Evolutionary conservation across 2,797 vertebrate species (phyloP), one percentile per base, ranked within the genome.

Genomic region (Crypturellus tataupa): DNA sequence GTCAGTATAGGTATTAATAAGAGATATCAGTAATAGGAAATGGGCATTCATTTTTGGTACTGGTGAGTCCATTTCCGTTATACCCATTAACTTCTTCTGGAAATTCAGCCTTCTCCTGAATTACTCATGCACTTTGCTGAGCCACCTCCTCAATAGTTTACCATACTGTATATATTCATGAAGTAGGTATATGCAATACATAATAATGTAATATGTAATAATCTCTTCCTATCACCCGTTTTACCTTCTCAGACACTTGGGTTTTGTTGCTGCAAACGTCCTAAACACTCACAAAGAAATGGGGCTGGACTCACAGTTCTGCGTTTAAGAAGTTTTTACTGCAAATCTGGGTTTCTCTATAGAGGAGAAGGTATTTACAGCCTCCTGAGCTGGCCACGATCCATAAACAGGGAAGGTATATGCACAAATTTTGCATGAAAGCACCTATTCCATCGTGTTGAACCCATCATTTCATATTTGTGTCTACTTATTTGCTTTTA

Each of bases 1-100:
- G 47, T 59, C 91, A 82, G 82, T 0, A 29, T 7, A 23, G 60
- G 60, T 70, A 80, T 93, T 81, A 94, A 84, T 89, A 40, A 89
- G 72, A 40, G 9, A 79, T 31, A 63, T 40, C 12, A 88, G 56
- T 5, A 46, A 76, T 59, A 94, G 82, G 91, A 95, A 96, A 95
- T 79, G 15, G 5, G 39, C 12, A 60, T 76, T 76, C 44, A 23
- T 33, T 70, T 29, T 64, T 56, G 67, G 62, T 78, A 76, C 72
- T 83, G 72, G 10, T 72, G 87, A 95, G 76, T 20, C 76, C 58
- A 83, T 87, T 94, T 93, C 81, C 2, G 0, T 33, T 40, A 51
- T 60, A 21, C 29, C 71, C n/a, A 42, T 85, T 31, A 78, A 10
- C 23, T 87, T 47, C 27, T 72, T 44, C 51, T 89, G 81, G 84